Evolutionary conservation across 2,113 vertebrate genomes (phyloP).

Genomic region (Panthera uncia): DNA sequence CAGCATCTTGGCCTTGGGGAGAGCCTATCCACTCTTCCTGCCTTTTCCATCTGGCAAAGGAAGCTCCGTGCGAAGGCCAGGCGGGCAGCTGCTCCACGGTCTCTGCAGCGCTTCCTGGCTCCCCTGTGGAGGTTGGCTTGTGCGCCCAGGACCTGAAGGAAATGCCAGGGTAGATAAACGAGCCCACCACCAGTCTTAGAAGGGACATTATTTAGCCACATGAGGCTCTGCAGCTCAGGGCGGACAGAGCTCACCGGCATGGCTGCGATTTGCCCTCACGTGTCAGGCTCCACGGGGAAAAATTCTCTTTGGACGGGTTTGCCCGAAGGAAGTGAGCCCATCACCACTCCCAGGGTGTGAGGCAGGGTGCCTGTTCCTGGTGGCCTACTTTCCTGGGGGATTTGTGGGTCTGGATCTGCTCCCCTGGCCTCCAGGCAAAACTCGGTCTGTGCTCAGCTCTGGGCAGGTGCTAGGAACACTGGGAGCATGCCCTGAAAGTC

Average conservation of each 20-base stretch:
- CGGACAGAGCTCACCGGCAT: background rate
- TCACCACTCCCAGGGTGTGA: background rate
- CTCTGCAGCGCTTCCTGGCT: background rate
- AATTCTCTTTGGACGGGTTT: background rate
- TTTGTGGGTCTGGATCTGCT: background rate
- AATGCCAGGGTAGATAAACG: too few relatives aligned
- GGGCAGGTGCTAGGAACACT: background rate
- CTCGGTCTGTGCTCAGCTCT: background rate
- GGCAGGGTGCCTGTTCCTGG: fast-evolving
- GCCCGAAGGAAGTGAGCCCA: background rate
- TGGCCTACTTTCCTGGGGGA: background rate
- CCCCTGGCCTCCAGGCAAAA: background rate
- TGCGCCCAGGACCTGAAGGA: background rate
- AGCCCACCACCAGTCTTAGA: background rate
- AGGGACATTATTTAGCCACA: background rate
- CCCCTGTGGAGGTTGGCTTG: background rate
- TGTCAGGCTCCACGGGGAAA: background rate
- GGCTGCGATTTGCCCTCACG: background rate
- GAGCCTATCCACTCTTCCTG: background rate
- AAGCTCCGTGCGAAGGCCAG: background rate
- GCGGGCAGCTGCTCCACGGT: background rate
- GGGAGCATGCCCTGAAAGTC: background rate
- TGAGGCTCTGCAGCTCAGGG: background rate
- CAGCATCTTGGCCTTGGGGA: background rate
- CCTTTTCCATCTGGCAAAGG: background rate